Conservation (phyloP, 2,888 invertebrate genomes). For the Onthophagus sagittarius region DNA sequence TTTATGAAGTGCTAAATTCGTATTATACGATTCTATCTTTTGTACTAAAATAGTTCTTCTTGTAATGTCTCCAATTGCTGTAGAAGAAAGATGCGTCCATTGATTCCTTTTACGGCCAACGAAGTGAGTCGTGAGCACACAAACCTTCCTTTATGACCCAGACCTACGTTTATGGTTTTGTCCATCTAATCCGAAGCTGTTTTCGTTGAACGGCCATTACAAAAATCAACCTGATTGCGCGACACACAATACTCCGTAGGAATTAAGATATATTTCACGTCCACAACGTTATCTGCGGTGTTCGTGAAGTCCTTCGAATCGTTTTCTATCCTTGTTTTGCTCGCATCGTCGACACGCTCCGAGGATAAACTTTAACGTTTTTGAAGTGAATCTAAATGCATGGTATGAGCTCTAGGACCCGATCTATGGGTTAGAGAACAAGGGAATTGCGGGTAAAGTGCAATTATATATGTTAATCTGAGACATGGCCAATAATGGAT, state of each 20-base stretch:
- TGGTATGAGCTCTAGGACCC: slow-evolving; percentile 40
- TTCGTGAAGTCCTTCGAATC: not conserved
- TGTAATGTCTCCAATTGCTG: not conserved
- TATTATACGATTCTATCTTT: no score
- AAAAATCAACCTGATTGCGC: not conserved
- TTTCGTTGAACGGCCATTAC: not conserved
- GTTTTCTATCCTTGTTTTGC: not conserved
- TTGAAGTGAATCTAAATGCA: slow-evolving; percentile 30
- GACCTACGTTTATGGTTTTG: not conserved
- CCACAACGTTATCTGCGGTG: not conserved
- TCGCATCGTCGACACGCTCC: not conserved
- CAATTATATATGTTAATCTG: slow-evolving; percentile 42
- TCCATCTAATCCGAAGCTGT: not conserved
- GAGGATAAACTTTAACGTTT: not conserved
- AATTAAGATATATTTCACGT: not conserved
- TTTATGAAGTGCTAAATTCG: no score
- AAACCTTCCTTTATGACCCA: not conserved
- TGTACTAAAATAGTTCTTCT: not conserved
- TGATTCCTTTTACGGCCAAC: not conserved
- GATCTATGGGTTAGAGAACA: slow-evolving; percentile 28
- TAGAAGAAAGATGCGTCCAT: not conserved
- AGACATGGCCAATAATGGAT: slow-evolving; percentile 34
- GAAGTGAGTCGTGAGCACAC: not conserved
- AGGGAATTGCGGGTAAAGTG: slow-evolving; percentile 33
- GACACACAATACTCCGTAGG: not conserved